phyloP scores from a whole-genome alignment of 2,113 vertebrate species.

The Myiagra hebetior region DNA sequence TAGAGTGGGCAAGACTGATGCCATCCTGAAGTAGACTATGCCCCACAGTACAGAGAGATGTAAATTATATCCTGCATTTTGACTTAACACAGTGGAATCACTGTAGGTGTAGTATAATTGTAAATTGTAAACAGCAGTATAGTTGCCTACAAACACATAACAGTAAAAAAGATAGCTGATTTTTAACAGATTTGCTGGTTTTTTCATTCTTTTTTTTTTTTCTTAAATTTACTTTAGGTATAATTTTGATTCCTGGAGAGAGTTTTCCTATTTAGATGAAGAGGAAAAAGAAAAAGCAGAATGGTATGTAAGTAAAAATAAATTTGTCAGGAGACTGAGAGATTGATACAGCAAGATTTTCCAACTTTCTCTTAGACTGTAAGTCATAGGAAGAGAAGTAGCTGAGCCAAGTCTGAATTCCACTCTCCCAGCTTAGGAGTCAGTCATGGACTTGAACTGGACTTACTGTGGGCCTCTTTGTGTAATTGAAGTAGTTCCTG shows the following conservation, averaged over 20 bases:
- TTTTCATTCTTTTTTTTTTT: background rate
- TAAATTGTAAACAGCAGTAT: background rate
- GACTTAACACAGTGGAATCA: background rate
- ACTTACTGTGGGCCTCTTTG: background rate
- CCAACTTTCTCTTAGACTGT: background rate
- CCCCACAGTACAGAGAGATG: background rate
- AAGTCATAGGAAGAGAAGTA: background rate
- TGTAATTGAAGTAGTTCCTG: background rate
- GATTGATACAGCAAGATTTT: background rate
- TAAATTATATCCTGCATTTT: background rate
- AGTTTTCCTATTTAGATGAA: slow-evolving; percentile 98
- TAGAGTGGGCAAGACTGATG: background rate
- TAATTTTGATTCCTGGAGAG: slow-evolving; percentile 99
- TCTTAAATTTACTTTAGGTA: slow-evolving; percentile 75
- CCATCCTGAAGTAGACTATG: background rate
- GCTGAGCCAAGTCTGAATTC: background rate
- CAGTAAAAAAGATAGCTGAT: background rate
- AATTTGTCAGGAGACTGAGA: background rate
- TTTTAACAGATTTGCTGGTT: background rate
- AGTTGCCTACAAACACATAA: background rate
- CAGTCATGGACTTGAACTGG: background rate
- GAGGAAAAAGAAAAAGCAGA: slow-evolving; percentile 99
- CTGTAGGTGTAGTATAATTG: background rate
- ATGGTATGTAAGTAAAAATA: slow-evolving; percentile 81
- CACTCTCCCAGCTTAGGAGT: background rate